Evolutionary conservation across 2,113 vertebrate species (phyloP).

Genomic region (Poeciliopsis occidentalis): DNA sequence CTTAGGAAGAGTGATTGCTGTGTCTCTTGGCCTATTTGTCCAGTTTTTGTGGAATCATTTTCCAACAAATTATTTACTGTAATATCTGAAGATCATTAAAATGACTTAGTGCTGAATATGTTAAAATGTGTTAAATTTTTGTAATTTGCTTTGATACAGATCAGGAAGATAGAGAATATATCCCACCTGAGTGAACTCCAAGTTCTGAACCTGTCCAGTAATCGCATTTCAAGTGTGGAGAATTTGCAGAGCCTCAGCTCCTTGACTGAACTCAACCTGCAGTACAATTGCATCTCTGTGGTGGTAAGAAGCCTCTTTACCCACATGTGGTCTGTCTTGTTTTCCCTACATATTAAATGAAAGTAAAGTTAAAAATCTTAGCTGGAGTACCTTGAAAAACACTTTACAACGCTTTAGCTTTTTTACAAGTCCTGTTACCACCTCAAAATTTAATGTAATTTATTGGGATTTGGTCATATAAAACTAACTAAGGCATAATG

Average conservation of each 20-base stretch:
- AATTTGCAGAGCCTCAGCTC: constrained; percentile 87
- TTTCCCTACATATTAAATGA: not conserved
- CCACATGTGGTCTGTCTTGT: not conserved
- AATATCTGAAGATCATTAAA: not conserved
- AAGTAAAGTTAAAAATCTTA: not conserved
- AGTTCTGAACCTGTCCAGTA: constrained; percentile 93
- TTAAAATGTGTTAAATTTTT: not conserved
- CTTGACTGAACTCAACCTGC: no score
- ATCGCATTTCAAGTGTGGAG: constrained; percentile 85
- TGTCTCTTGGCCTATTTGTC: no score
- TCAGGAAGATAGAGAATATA: constrained; percentile 89
- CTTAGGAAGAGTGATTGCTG: no score
- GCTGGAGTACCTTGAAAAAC: not conserved
- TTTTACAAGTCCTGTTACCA: no score
- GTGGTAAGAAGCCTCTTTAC: no score
- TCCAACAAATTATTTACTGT: no score
- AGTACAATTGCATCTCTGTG: no score
- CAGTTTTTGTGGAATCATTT: no score
- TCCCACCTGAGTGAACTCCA: constrained; percentile 85
- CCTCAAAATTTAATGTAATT: not conserved
- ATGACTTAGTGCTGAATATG: not conserved
- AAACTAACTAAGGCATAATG: no score
- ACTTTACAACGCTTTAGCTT: no score
- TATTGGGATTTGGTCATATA: not conserved
- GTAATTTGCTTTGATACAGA: constrained; percentile 75